Evolutionary conservation across 2,797 vertebrate genomes (phyloP).

Genomic region (Lophura swinhoii): DNA sequence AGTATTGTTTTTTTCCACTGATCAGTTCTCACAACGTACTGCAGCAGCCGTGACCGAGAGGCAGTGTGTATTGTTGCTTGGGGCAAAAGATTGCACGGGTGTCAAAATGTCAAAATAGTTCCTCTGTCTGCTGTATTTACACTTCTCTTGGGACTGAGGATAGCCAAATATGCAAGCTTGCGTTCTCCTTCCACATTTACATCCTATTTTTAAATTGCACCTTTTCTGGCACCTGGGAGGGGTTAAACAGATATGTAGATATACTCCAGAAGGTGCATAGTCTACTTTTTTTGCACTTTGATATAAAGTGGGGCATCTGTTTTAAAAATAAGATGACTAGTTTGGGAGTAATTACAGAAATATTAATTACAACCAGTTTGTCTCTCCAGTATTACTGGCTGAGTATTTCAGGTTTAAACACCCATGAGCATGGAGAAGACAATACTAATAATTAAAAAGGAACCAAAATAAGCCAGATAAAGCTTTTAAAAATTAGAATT

Average conservation of each 20-base stretch:
- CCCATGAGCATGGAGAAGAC: background rate
- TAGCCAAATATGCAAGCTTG: background rate
- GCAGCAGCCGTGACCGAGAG: accelerated
- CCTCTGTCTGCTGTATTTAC: background rate
- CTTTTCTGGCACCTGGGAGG: background rate
- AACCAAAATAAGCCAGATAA: constrained; percentile 6
- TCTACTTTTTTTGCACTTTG: background rate
- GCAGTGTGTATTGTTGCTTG: accelerated
- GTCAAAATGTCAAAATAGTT: background rate
- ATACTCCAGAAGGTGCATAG: background rate
- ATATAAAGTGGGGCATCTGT: background rate
- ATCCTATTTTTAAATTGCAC: background rate
- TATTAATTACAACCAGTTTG: background rate
- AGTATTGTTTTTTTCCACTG: accelerated
- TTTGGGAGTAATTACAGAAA: background rate
- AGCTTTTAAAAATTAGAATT: constrained; percentile 19
- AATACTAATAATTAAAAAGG: constrained; percentile 14
- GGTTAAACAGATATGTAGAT: background rate
- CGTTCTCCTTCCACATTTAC: background rate
- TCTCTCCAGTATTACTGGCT: background rate
- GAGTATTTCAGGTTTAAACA: background rate
- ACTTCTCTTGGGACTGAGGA: background rate
- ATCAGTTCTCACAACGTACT: background rate
- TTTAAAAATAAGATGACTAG: background rate
- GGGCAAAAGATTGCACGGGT: background rate